phyloP scores from a whole-genome alignment of 2,113 vertebrate genomes.

The Peromyscus californicus region DNA sequence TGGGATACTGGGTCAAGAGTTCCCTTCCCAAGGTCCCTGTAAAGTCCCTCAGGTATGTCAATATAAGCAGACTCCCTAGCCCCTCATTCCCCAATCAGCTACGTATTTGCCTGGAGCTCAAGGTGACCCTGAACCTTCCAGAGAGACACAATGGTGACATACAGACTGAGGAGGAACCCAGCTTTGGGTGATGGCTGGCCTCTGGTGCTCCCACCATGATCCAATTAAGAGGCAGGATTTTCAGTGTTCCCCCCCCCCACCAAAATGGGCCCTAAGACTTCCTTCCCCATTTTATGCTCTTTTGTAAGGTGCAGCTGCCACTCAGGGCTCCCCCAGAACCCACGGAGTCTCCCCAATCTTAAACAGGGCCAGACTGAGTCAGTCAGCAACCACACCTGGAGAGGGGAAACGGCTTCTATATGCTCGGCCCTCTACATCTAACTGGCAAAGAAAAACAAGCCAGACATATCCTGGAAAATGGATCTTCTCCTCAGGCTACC shows the following conservation, averaged over 20 bases:
- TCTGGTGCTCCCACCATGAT: neutral
- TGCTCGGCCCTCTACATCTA: neutral
- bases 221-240: neutral
- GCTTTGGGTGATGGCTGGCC: neutral
- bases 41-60: neutral
- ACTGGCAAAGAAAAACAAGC: neutral
- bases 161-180: neutral
- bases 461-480: neutral
- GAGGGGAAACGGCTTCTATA: neutral
- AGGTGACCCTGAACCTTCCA: conserved; percentile 85
- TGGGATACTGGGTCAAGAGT: neutral
- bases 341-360: neutral
- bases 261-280: neutral
- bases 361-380: neutral
- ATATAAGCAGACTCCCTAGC: neutral
- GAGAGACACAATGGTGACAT: conserved; percentile 53
- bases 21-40: neutral
- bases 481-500: neutral
- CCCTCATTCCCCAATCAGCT: conserved; percentile 55
- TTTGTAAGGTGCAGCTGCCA: neutral
- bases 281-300: neutral
- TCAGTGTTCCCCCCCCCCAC: neutral
- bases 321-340: neutral
- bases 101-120: conserved; percentile 78
- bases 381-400: neutral